These are phyloP conservation scores for Ooceraea biroi DNA, from an alignment of 1,140 invertebrate species.

Conservation along the genomic window DNA sequence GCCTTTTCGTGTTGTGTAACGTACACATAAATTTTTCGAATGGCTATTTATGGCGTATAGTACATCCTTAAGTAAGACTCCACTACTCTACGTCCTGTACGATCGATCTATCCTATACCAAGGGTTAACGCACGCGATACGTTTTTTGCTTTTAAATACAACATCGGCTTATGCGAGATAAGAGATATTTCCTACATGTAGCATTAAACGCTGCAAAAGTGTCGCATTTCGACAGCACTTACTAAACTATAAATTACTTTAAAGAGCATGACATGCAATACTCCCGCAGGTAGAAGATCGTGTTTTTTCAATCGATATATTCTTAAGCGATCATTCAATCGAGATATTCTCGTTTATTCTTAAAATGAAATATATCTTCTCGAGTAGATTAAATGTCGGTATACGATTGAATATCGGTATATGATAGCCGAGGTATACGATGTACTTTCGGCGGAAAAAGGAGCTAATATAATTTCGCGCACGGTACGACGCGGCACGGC, in stretches of 20 bases:
- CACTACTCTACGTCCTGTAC: background rate
- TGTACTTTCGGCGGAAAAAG: no score
- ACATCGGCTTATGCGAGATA: background rate
- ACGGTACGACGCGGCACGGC: no score
- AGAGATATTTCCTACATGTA: background rate
- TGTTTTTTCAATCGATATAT: no score
- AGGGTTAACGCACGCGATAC: conserved; percentile 10
- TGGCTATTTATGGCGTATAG: background rate
- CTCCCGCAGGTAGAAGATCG: background rate
- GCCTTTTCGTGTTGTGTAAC: background rate
- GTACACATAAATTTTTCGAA: background rate
- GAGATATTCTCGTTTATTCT: no score
- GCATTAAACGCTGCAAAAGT: background rate
- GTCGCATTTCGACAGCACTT: background rate
- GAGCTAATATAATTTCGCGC: background rate
- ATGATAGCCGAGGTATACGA: no score
- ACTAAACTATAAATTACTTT: background rate
- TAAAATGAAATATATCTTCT: no score
- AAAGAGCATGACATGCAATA: background rate
- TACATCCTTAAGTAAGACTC: conserved; percentile 7
- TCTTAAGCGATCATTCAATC: no score
- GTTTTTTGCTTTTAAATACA: background rate
- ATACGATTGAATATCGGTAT: no score
- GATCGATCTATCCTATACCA: conserved; percentile 22
- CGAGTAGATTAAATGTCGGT: background rate